Base-by-base conservation (phyloP, 2,888 invertebrate species). In the Athalia cordata region DNA sequence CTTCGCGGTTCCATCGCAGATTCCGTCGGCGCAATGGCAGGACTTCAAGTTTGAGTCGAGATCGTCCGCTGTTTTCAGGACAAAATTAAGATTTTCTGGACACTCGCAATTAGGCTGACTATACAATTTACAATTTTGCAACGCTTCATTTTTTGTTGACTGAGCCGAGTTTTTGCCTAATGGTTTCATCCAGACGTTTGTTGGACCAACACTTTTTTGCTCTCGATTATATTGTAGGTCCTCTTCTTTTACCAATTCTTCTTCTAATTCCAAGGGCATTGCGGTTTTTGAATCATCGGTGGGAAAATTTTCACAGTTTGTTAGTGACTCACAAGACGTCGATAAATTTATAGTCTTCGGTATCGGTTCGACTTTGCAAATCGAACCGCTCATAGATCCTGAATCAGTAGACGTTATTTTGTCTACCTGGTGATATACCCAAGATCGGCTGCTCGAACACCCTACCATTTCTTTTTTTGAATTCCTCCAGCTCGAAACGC, bases 391-490 rank as follows among this genome's bases (percentile, higher is more conserved):
- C 29, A 29, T 29, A 29, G 52, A 67, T 8, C 11, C 67, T 11
- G 52, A 67, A 29, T 29, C 2, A 11, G 67, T 67, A 52, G 15
- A 67, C 9, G 67, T 67, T 29, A 67, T 29, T 67, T 52, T 67
- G 52, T 3, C 52, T 29, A 67, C 15, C 15, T 50, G 67, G 4
- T 55, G 4, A 55, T 55, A 11, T 55, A 67, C 29, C 8, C 5
- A 67, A 52, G 29, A 50, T 5, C 8, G 52, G 5, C 11, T 29
- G 5, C 43, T 67, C 45, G 11, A 50, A 6, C 67, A 29, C 13
- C 49, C 49, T 9, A 74, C 4, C 5, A 78, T 49, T 45, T 47
- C 77, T 50, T 47, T 67, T 9, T 68, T 68, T 11, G 77, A 74
- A 47, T 45, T 61, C 5, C 13, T 77, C 29, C 70, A 68, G 62